A percentile compares a stretch with the other conserved stretches of the same genome.
Evolutionary conservation across 2,888 invertebrate genomes (phyloP).

Genomic region (Anthophora plumipes): DNA sequence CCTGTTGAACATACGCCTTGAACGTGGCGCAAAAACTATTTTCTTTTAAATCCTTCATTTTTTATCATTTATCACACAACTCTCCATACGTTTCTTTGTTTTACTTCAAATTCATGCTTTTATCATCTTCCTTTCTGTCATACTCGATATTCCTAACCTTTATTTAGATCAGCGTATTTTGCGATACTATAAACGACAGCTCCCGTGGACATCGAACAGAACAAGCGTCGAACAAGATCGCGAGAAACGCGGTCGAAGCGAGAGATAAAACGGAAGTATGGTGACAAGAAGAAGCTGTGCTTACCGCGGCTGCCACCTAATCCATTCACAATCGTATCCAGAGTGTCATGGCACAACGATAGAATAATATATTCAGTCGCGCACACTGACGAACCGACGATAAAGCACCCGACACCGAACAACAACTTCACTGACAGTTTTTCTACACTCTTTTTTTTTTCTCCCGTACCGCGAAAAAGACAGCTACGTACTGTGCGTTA

Average conservation of each 20-base stretch:
- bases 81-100: background rate
- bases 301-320: conserved; percentile 68
- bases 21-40: background rate
- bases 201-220: background rate
- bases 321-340: conserved; percentile 76
- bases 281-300: conserved; percentile 24
- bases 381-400: conserved; percentile 39
- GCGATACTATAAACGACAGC: background rate
- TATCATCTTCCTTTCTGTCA: background rate
- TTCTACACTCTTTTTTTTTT: conserved; percentile 24
- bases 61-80: no score
- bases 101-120: background rate
- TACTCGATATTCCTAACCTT: background rate
- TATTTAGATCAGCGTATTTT: no score
- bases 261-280: conserved; percentile 16
- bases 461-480: background rate
- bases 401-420: conserved; percentile 35
- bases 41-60: no score
- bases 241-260: background rate
- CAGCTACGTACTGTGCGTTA: background rate
- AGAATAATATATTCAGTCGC: conserved; percentile 34
- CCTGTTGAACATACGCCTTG: background rate
- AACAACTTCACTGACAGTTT: conserved; percentile 40
- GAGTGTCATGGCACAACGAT: conserved; percentile 64
- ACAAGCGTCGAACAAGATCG: background rate